phyloP scores from a whole-genome alignment of 2,113 vertebrate genomes.

The Neoarius graeffei region DNA sequence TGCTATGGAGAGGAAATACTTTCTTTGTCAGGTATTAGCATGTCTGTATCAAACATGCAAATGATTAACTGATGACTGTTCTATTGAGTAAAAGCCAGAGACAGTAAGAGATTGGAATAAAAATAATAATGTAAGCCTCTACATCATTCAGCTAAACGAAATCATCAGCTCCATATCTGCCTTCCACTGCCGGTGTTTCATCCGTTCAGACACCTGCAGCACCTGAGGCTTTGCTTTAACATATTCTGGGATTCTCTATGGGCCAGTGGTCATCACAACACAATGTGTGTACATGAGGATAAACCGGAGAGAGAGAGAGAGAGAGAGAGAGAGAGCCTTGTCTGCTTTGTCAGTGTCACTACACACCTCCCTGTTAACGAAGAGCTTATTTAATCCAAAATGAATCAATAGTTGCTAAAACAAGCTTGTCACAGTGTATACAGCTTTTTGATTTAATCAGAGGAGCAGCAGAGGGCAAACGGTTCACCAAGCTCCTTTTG shows the following conservation, averaged over 20 bases:
- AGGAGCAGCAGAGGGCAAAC: not conserved
- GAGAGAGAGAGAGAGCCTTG: not conserved
- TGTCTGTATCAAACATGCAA: not conserved
- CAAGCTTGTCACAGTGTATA: not conserved
- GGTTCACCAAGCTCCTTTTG: not conserved
- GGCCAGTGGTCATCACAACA: conserved; percentile 23
- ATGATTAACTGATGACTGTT: not conserved
- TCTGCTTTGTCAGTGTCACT: not conserved
- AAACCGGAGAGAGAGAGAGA: not conserved
- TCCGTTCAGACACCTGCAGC: conserved; percentile 19
- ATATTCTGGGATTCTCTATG: not conserved
- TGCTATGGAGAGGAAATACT: not conserved
- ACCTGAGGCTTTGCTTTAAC: conserved; percentile 22
- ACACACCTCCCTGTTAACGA: not conserved
- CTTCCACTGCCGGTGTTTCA: not conserved
- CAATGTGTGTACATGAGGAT: not conserved
- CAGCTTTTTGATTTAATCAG: conserved; percentile 26
- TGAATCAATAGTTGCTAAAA: not conserved
- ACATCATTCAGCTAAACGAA: not conserved
- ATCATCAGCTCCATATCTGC: not conserved
- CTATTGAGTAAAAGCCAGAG: not conserved
- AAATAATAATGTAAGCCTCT: not conserved
- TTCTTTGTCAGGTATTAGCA: not conserved
- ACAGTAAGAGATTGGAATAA: not conserved
- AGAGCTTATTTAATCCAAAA: conserved; percentile 25